Evolutionary conservation across 2,113 vertebrate genomes (phyloP), one percentile per base, ranked within the genome.

Genomic region (Notothenia coriiceps): DNA sequence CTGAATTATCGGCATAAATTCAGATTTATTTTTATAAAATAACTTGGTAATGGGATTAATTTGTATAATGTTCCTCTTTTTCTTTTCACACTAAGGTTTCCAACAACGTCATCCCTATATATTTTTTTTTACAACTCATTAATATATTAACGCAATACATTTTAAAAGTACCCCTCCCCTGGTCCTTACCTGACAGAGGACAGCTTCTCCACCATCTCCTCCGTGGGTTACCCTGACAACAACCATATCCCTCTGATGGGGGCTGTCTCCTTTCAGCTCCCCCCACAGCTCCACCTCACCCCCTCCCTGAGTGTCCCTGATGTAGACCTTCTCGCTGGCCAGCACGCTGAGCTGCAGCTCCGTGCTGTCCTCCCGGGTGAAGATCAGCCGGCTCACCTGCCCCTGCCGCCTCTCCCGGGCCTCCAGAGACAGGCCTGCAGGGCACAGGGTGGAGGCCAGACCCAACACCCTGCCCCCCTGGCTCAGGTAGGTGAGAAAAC

Each of bases 171-270:
- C 29, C 35, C 35, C 35, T 40, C 35, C 35, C 29, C 35, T 6
- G 35, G 5, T 22, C 4, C 49, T 81, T 96, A 99, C 98, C 98
- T 99, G 98, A 89, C 93, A 97, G 2, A 99, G 95, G 52, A 99
- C 70, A 17, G 97, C 98, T 91, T 97, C 96, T 25, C 98, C 98
- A 10, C 95, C 94, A 0, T 79, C 43, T 5, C 83, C 86, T 44
- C 96, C 96, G 0, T 95, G 93, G 1, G 94, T 91, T 59, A 98
- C 83, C 1, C 94, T 94, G 49, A 98, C 93, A 0, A 99, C 94
- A 25, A 96, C 94, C 49, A 87, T 66, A 52, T 97, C 96, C 35
- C 88, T 84, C 9, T 83, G 80, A 25, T 85, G 57, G 3, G 72
- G 8, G 9, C 10, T 2, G 1, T 91, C 79, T 0, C 87, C 93